Percentiles rank a stretch among this genome's conserved stretches.
These are phyloP conservation scores for Pipistrellus pipistrellus DNA, from an alignment of 2,797 vertebrate species.

Conservation along the genomic window DNA sequence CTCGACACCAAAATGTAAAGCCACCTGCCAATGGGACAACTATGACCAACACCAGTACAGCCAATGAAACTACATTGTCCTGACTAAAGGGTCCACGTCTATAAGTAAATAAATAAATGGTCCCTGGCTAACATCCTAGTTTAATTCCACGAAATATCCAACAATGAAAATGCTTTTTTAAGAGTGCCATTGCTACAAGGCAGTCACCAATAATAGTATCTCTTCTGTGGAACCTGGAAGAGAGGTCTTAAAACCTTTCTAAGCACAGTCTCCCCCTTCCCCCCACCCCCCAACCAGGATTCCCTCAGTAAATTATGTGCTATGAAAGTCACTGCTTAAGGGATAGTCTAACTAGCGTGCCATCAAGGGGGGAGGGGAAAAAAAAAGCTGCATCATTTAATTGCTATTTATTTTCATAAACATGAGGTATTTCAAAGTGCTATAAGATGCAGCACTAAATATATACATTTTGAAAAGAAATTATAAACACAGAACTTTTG, in stretches of 20 bases:
- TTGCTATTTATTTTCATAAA: slow-evolving; percentile 99
- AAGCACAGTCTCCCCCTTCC: neutral
- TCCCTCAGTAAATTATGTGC: accelerated
- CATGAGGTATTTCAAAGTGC: slow-evolving; percentile 99
- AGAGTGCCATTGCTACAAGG: too few relatives aligned
- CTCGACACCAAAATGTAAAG: neutral
- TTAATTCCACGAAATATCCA: neutral
- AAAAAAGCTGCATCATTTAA: slow-evolving; percentile 87
- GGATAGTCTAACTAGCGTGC: neutral
- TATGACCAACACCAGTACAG: neutral
- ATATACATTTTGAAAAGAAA: slow-evolving; percentile 96
- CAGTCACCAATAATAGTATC: neutral
- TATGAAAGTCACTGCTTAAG: too few relatives aligned
- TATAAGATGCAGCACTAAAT: slow-evolving; percentile 99
- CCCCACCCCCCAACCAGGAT: too few relatives aligned
- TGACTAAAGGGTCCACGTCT: neutral
- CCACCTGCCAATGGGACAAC: neutral
- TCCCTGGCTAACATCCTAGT: neutral
- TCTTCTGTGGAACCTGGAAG: neutral
- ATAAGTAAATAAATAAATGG: too few relatives aligned
- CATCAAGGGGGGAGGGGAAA: slow-evolving; percentile 27
- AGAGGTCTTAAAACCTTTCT: neutral
- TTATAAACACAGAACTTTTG: slow-evolving; percentile 93
- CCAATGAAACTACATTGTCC: neutral
- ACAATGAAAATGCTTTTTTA: neutral